Base-by-base conservation (phyloP, 2,888 invertebrate genomes). In the Drosophila lacicola region DNA sequence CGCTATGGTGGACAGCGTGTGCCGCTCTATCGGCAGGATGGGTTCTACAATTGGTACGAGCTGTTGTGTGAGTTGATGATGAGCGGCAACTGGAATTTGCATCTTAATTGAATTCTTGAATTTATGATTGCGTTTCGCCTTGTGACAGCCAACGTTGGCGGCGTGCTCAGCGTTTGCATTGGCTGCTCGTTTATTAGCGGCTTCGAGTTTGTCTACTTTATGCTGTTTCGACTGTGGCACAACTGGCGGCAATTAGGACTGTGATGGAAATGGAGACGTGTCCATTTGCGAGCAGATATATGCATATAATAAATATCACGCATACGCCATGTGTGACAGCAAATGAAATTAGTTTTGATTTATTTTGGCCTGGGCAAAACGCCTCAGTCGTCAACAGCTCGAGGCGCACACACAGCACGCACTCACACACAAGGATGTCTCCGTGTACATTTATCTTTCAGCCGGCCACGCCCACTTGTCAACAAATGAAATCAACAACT, bases 161-260 rank as follows among this genome's bases (percentile, higher is more conserved):
- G 91, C 5, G 89, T 91, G 11, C 55, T 91, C 34, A 88, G 91
- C 19, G 84, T 91, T 57, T 90, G 88, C 68, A 90, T 91, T 73
- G 91, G 91, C 3, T 91, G 91, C 63, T 91, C 91, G 6, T 63
- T 91, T 34, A 90, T 91, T 53, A 91, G 90, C 62, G 77, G 83
- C 46, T 70, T 91, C 62, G 91, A 91, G 80, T 58, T 91, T 21
- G 68, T 89, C 34, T 91, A 91, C 56, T 91, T 91, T 76, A 57
- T 75, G 49, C 56, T 70, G 2, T 81, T 74, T 77, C 89, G 90
- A 19, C 74, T 90, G 14, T 70, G 74, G 81, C 50, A 69, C 14
- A 76, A 83, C 54, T 86, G 75, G 76, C 72, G 19, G 17, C 70
- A 70, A 46, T 74, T 60, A 47, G 21, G 34, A 36, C 4, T 33